These are phyloP conservation scores for Oeneis ivallda DNA, from an alignment of 2,888 invertebrate genomes.

Conservation along the genomic window DNA sequence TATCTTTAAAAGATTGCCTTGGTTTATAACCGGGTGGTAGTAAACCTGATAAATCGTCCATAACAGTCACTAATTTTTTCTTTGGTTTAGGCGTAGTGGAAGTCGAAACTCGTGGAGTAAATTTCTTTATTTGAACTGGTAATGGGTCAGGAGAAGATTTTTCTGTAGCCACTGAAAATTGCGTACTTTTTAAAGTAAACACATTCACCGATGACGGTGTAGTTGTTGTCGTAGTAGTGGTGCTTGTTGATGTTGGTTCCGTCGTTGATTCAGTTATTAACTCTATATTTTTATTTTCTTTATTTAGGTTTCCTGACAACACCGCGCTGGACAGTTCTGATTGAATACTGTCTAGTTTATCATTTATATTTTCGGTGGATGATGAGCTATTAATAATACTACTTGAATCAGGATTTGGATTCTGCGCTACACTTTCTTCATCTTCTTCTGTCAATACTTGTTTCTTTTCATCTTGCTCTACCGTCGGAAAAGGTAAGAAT, in stretches of 20 bases:
- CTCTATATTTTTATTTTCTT: slow-evolving; percentile 85
- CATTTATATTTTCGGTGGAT: slow-evolving; percentile 92
- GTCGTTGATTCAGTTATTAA: slow-evolving; percentile 82
- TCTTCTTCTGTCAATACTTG: slow-evolving; percentile 84
- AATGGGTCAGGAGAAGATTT: slow-evolving; percentile 81
- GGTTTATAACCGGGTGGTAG: slow-evolving; percentile 85
- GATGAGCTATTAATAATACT: slow-evolving; percentile 56
- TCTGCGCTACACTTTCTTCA: slow-evolving; percentile 61
- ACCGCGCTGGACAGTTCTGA: slow-evolving; percentile 91
- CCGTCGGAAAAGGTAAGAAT: slow-evolving; percentile 89
- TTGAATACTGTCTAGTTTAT: slow-evolving; percentile 91
- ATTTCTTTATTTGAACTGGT: slow-evolving; percentile 85
- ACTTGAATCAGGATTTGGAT: slow-evolving; percentile 55
- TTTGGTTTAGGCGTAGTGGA: slow-evolving; percentile 73
- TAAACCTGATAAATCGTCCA: slow-evolving; percentile 83
- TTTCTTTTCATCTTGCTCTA: slow-evolving; percentile 88
- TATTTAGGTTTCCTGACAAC: slow-evolving; percentile 86
- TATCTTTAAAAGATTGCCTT: slow-evolving; percentile 77
- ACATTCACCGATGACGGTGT: slow-evolving; percentile 63
- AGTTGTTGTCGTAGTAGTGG: slow-evolving; percentile 60
- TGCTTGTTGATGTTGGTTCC: slow-evolving; percentile 55
- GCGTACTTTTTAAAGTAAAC: slow-evolving; percentile 78
- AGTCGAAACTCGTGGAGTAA: slow-evolving; percentile 77
- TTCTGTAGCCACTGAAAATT: slow-evolving; percentile 73
- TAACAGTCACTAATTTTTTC: slow-evolving; percentile 74